phyloP scores from a whole-genome alignment of 2,797 vertebrate species.

The Notoglanidium macrostoma region DNA sequence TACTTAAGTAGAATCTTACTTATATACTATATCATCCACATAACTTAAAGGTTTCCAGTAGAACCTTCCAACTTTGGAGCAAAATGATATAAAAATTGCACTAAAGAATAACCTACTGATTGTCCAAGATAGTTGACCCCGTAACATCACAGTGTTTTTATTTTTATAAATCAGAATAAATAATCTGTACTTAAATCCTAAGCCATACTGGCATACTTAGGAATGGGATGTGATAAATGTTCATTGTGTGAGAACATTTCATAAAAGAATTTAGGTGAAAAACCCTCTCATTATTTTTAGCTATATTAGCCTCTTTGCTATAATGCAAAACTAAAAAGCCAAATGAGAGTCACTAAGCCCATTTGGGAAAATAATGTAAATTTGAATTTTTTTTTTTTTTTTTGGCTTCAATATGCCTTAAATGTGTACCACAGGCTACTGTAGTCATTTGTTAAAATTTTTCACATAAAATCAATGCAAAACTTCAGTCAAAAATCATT shows the following conservation, averaged over 20 bases:
- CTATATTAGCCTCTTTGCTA: slow-evolving; percentile 3
- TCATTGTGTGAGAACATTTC: background rate
- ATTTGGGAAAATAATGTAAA: background rate
- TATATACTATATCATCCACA: background rate
- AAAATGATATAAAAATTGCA: background rate
- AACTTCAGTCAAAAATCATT: background rate
- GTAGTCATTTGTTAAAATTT: background rate
- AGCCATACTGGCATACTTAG: background rate
- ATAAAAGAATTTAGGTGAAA: background rate
- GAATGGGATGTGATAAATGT: background rate
- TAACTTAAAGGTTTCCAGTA: background rate
- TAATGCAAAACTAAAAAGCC: background rate
- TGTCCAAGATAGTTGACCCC: slow-evolving; percentile 9
- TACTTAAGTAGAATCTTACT: background rate
- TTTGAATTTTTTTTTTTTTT: no score
- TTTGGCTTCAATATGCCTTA: background rate
- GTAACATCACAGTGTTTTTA: slow-evolving; percentile 15
- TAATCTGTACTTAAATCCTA: background rate
- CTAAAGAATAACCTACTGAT: background rate
- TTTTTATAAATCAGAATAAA: background rate
- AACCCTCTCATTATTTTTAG: background rate
- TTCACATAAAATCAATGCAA: background rate
- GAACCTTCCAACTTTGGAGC: background rate
- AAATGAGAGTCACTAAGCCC: background rate
- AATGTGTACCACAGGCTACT: slow-evolving; percentile 12